Conservation (phyloP, 1,140 invertebrate species). For the Atta colombica region DNA sequence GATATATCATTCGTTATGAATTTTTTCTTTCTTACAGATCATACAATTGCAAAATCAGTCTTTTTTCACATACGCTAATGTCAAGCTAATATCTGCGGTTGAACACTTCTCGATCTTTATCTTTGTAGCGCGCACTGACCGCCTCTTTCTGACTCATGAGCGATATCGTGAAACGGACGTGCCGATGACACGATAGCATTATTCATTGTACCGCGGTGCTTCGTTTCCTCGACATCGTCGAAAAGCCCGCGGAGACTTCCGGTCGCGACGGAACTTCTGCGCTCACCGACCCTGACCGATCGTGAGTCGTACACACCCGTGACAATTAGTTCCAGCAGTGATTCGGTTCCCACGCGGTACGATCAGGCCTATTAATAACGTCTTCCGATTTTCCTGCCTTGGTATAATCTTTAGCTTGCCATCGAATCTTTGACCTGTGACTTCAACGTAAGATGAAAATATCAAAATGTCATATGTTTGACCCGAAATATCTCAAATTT, state of each 20-base stretch:
- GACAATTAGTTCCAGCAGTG: slow-evolving; percentile 66
- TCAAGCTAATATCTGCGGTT: slow-evolving; percentile 14
- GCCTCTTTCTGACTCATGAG: slow-evolving; percentile 30
- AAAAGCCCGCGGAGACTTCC: slow-evolving; percentile 51
- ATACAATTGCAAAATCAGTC: slow-evolving; percentile 18
- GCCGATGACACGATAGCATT: slow-evolving; percentile 61
- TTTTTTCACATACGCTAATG: background rate
- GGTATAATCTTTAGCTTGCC: background rate
- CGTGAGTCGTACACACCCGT: slow-evolving; percentile 54
- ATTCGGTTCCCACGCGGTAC: slow-evolving; percentile 58
- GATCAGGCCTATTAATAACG: slow-evolving; percentile 55
- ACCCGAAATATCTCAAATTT: background rate
- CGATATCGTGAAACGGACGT: slow-evolving; percentile 57
- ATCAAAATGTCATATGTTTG: background rate
- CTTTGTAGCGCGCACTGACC: background rate
- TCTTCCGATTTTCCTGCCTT: slow-evolving; percentile 41
- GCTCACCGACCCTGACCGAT: slow-evolving; percentile 60
- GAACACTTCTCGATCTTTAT: slow-evolving; percentile 32
- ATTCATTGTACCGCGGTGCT: slow-evolving; percentile 33
- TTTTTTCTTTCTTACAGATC: slow-evolving; percentile 1
- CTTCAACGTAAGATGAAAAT: background rate
- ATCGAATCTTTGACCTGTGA: background rate
- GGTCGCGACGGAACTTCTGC: slow-evolving; percentile 40
- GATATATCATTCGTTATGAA: background rate
- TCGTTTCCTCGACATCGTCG: slow-evolving; percentile 51